Base-by-base conservation (phyloP, 2,113 vertebrate genomes). In the Elaphurus davidianus region DNA sequence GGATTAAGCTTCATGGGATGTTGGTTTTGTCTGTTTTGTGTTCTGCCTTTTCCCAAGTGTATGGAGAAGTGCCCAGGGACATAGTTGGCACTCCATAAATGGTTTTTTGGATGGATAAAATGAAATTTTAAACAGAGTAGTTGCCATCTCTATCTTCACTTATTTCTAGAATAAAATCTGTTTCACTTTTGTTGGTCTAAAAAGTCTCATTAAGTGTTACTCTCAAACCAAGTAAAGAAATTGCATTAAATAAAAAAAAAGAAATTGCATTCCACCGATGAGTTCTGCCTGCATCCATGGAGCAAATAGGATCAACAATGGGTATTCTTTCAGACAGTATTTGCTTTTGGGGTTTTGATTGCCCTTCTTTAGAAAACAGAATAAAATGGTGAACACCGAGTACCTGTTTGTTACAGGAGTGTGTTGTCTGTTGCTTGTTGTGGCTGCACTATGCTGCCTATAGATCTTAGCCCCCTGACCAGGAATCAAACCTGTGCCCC, bases 231-330 rank as follows among this genome's bases (percentile, higher is more conserved):
- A 16, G 8, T 36, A 71, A 67, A 71, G 64, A 71, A 71, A 71
- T 21, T 10, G 1, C 12, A 50, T 50, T 14, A 50, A 50, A 50
- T 40, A 50, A 12, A 50, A 50, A 50, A 50, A 13, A 45, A 52
- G 85, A 40, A 8, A 27, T 12, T 0, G 4, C 1, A 9, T 45
- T 21, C 36, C 36, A 11, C 6, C 0, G 0, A 17, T 6, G 5
- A 59, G 28, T 4, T n/a, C 60, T 54, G 3, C 13, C 25, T 27
- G 25, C 30, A 3, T 7, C 40, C 1, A 9, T 1, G 9, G 3
- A 45, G 52, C 45, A 13, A 71, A 40, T 0, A 19, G 64, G 21
- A 2, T 7, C 1, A 3, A 23, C 16, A 23, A 4, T 0, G n/a
- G 59, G 27, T 0, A 1, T 16, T 7, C 15, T 28, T 28, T 28